Percentiles rank a stretch among this genome's conserved stretches.
Evolutionary conservation across 2,888 invertebrate genomes (phyloP).

Genomic region (Pseudoips prasinana): DNA sequence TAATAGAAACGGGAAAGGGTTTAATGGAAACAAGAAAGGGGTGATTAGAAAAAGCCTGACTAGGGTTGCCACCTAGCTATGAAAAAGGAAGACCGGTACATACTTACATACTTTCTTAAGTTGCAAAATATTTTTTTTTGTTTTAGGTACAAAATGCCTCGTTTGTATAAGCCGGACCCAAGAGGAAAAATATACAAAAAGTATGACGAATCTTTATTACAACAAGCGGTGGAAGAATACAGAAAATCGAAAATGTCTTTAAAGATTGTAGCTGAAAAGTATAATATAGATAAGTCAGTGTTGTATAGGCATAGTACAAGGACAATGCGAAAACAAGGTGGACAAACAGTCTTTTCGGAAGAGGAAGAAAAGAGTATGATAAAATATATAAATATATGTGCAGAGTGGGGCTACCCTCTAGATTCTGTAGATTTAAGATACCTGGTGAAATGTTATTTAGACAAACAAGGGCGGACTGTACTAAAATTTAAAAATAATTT

Average conservation of each 20-base stretch:
- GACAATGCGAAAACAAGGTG: constrained; percentile 19
- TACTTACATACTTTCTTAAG: too few species aligned
- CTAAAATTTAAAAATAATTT: constrained; percentile 18
- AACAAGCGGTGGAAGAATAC: constrained; percentile 5
- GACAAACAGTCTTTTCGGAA: constrained; percentile 18
- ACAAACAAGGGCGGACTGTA: constrained; percentile 10
- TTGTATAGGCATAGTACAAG: constrained; percentile 9
- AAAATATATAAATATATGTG: constrained; percentile 24
- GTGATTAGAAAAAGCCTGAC: too few species aligned
- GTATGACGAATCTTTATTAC: constrained; percentile 4
- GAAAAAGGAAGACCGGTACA: too few species aligned
- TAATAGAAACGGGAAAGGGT: too few species aligned
- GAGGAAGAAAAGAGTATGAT: constrained; percentile 16
- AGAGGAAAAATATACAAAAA: constrained; percentile 10
- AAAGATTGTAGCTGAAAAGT: constrained; percentile 10
- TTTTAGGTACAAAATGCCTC: constrained; percentile 9
- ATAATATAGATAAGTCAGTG: constrained; percentile 13
- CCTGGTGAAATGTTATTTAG: constrained; percentile 16
- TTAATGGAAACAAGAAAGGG: too few species aligned
- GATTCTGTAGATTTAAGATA: constrained; percentile 17
- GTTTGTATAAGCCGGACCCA: constrained; percentile 9
- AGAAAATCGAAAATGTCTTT: constrained; percentile 3
- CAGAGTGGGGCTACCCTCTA: constrained; percentile 27
- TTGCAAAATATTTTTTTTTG: too few species aligned
- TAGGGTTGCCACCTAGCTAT: too few species aligned